Base-by-base conservation (phyloP, 2,888 invertebrate species). In the Drosophila gaucha region DNA sequence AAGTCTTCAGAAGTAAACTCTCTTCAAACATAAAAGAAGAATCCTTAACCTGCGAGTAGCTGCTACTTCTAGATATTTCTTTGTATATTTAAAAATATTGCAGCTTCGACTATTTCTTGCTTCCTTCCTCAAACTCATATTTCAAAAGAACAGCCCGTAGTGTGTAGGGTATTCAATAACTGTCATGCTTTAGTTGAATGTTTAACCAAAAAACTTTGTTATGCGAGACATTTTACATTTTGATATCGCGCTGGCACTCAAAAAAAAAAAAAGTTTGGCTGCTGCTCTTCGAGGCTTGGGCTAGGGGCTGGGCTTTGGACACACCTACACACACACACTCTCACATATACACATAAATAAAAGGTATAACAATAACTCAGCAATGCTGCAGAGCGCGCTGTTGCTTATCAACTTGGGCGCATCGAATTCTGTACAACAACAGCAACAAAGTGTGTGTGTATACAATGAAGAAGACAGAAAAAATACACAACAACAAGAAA, bases 321-420 rank as follows among this genome's bases (percentile, higher is more conserved):
- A 85, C 88, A 87, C 88, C 88, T 80, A 82, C 67, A 83, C 63
- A 58, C 46, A 31, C 33, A 46, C 44, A 55, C 16, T 49, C 31
- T 55, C 55, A 68, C 38, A 49, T 35, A 50, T 46, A 39, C 51
- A 50, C 56, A 59, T 47, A 56, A 36, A 47, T 36, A 31, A 41
- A 54, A 54, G 68, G 73, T 73, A 80, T 63, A 86, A 80, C 85
- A 80, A 87, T 80, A 85, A 85, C 70, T 77, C 78, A 60, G 73
- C 54, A 62, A 62, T 65, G 74, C 63, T 76, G 71, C 54, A 43
- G 63, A 74, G 64, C 71, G 67, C 67, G 78, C 56, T 66, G 68
- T 24, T 64, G 76, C 88, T 88, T 86, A 88, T 85, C 89, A 80
- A 80, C 67, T 75, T 80, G 78, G 80, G 87, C 89, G 88, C 84